These are phyloP conservation scores for Antedon mediterranea DNA, from an alignment of 53 echinoderm and acorn worm species.

Conservation along the genomic window DNA sequence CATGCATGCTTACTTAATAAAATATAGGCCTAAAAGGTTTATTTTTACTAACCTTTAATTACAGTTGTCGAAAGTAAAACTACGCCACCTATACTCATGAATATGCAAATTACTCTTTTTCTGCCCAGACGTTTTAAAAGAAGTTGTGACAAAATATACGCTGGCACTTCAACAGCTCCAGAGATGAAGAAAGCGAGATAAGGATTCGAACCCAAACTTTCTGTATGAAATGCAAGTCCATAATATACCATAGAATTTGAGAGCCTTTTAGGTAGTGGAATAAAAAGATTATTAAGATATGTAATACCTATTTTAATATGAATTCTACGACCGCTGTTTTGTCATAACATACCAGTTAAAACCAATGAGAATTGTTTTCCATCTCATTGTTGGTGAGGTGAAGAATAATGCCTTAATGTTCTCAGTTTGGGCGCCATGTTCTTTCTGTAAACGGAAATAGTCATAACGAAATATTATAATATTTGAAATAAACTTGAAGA, in stretches of 20 bases:
- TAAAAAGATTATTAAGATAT: no score
- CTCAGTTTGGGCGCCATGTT: background rate
- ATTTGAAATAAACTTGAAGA: no score
- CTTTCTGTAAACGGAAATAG: background rate
- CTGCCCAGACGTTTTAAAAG: conserved; percentile 22
- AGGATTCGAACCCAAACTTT: conserved; percentile 23
- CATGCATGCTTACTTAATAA: no score
- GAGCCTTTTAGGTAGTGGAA: conserved; percentile 13
- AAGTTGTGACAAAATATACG: conserved; percentile 18
- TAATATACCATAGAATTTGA: conserved; percentile 35
- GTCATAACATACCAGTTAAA: conserved; percentile 34
- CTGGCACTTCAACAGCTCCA: conserved; percentile 43
- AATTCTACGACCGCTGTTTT: no score
- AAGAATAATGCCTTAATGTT: background rate
- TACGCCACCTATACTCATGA: conserved; percentile 32
- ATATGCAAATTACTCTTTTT: conserved; percentile 15
- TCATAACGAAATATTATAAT: background rate
- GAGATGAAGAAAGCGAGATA: conserved; percentile 40
- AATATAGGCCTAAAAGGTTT: background rate
- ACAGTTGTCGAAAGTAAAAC: conserved; percentile 20
- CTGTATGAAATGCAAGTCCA: conserved; percentile 39
- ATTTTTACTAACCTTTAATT: conserved; percentile 2
- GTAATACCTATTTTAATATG: no score
- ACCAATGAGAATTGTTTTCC: conserved; percentile 15
- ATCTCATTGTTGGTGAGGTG: conserved; percentile 18